Evolutionary conservation across 2,888 invertebrate species (phyloP).

Genomic region (Lathronympha strigana): DNA sequence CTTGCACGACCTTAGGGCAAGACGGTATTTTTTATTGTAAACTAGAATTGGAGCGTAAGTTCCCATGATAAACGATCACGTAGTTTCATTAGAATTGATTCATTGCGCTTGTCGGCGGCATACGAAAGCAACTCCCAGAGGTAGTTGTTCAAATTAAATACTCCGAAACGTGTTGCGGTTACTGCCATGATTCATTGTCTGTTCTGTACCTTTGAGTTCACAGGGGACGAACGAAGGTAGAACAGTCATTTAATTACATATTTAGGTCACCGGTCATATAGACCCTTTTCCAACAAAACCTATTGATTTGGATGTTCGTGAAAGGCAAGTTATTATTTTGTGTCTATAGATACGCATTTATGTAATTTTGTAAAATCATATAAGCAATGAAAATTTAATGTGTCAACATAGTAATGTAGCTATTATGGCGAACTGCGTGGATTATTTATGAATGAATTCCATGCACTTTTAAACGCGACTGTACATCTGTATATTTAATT

Average conservation of each 20-base stretch:
- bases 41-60: background rate
- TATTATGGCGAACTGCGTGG: no score
- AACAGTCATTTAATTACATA: background rate
- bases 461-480: no score
- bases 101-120: slow-evolving; percentile 2
- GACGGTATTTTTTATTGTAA: background rate
- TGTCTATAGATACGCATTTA: no score
- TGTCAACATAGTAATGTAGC: no score
- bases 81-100: slow-evolving; percentile 14
- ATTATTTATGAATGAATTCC: no score
- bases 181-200: background rate
- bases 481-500: no score
- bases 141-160: background rate
- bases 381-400: no score
- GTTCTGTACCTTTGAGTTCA: background rate
- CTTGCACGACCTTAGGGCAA: background rate
- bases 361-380: no score
- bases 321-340: background rate
- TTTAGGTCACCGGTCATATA: background rate
- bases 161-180: background rate
- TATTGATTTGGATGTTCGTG: background rate
- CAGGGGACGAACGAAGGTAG: background rate
- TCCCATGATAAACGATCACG: slow-evolving; percentile 6
- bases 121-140: slow-evolving; percentile 1
- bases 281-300: no score